Evolutionary conservation across 2,113 vertebrate genomes (phyloP).

Genomic region (Onychorhynchus coronatus): DNA sequence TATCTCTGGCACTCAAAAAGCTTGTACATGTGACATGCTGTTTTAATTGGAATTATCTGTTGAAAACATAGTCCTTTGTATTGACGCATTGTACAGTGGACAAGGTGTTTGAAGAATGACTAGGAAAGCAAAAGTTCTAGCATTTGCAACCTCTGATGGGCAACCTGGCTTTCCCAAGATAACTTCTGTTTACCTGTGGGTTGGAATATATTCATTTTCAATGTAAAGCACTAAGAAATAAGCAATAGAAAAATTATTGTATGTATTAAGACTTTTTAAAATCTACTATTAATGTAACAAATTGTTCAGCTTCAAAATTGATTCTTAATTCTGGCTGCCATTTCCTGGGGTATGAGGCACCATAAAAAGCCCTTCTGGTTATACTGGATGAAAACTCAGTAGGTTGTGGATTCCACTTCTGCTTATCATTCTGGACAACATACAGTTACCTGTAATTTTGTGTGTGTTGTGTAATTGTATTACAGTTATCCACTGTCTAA

Average conservation of each 20-base stretch:
- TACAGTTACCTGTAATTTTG: background rate
- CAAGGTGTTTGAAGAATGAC: background rate
- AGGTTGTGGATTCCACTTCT: background rate
- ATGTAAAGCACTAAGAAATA: background rate
- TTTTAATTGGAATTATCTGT: background rate
- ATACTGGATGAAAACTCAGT: background rate
- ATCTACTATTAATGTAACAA: background rate
- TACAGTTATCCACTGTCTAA: background rate
- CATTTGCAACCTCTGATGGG: background rate
- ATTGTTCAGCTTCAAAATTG: background rate
- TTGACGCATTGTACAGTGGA: background rate
- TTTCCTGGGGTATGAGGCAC: background rate
- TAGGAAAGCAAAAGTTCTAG: background rate
- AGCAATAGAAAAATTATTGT: background rate
- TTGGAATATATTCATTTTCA: background rate
- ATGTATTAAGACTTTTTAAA: background rate
- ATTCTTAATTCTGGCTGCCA: background rate
- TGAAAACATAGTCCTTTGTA: background rate
- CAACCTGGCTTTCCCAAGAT: background rate
- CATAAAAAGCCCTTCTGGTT: background rate
- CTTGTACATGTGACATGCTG: background rate
- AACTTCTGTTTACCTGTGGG: background rate
- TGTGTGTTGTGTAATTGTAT: background rate
- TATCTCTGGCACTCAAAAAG: background rate
- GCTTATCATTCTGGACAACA: background rate